Evolutionary conservation across 2,888 invertebrate genomes (phyloP).

Genomic region (Ceratothoa steindachneri): DNA sequence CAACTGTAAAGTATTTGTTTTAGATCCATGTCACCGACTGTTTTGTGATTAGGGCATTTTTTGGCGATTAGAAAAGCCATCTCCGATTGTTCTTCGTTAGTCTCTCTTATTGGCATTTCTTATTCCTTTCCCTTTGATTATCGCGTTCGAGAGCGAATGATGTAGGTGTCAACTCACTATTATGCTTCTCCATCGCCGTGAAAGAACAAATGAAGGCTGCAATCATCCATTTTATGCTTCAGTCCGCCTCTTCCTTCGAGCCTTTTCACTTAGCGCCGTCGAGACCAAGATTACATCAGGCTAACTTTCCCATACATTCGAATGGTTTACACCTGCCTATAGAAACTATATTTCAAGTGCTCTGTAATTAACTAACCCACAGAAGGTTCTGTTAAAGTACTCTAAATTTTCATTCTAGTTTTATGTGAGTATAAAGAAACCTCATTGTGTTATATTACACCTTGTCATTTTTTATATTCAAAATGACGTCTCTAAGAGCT

Average conservation of each 20-base stretch:
- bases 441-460: no score
- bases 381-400: no score
- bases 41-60: neutral
- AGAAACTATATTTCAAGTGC: no score
- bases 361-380: no score
- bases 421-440: no score
- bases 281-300: no score
- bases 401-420: no score
- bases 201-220: neutral
- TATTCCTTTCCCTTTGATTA: neutral
- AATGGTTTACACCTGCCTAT: no score
- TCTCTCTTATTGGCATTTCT: neutral
- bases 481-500: no score
- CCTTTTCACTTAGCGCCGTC: no score
- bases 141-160: neutral
- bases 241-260: neutral
- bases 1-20: neutral
- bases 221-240: neutral
- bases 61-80: neutral
- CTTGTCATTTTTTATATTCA: no score
- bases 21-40: neutral
- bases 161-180: neutral
- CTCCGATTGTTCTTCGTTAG: neutral
- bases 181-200: neutral
- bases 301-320: no score